Base-by-base conservation (phyloP, 2,113 vertebrate species). In the Daphoenositta chrysoptera region DNA sequence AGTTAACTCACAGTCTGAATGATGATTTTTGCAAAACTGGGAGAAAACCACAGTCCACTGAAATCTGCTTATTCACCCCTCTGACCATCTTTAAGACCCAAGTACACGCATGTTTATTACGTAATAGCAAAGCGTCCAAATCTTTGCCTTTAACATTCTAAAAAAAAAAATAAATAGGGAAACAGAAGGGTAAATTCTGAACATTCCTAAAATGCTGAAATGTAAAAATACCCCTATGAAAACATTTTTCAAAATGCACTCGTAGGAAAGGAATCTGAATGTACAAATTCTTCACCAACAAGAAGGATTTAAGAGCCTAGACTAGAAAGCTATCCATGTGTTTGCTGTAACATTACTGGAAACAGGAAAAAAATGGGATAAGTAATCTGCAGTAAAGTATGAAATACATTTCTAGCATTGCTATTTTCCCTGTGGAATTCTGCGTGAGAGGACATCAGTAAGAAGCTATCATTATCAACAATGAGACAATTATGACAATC, bases 101-200 rank as follows among this genome's bases (percentile, higher is more conserved):
- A 45, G 22, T 13, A 85, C 33, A 19, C 54, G 5, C 30, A 17
- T 76, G 4, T 15, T 79, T 13, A 19, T n/a, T n/a, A 30, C 1
- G 3, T 7, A 65, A 31, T 19, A 56, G 19, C 26, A 82, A 56
- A 45, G 60, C 0, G 0, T 5, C 10, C 51, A 76, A 42, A 24
- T 53, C 31, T 40, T 64, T 42, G 11, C 16, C 26, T 33, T 51
- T 51, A 51, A 7, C 6, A 28, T 35, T 40, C 6, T 10, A 23
- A 37, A 28, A 44, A 45, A 45, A 45, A 23, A 53, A 47, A 63
- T 53, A 60, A 17, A 28, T 3, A 13, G 2, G 3, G 17, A 64
- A 81, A 24, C 8, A 26, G 5, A 73, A 50, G 24, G 7, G 15
- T 15, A 57, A 45, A 2, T 20, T 82, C 48, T 42, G 35, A 83